These are phyloP conservation scores for Phyto melanocephala DNA, from an alignment of 2,888 invertebrate genomes.

Conservation along the genomic window DNA sequence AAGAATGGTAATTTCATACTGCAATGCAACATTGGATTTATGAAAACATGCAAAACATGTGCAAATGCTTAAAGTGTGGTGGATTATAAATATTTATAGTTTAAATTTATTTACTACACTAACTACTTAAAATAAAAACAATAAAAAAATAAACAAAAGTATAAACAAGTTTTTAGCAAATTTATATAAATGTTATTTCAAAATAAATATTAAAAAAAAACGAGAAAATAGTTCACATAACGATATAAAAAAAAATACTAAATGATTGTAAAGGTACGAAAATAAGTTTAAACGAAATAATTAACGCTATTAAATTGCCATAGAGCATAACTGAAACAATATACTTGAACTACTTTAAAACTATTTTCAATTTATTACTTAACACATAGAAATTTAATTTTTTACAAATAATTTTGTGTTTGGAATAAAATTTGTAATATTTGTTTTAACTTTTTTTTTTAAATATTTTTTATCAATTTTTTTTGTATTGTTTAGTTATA, in stretches of 20 bases:
- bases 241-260: not conserved
- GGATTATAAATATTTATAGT: slow-evolving; percentile 51
- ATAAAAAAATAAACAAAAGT: slow-evolving; percentile 17
- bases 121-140: not conserved
- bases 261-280: slow-evolving; percentile 8
- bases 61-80: slow-evolving; percentile 56
- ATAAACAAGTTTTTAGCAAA: slow-evolving; percentile 40
- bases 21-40: too few species aligned
- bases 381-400: too few species aligned
- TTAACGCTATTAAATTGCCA: not conserved
- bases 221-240: slow-evolving; percentile 21
- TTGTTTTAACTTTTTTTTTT: not conserved
- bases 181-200: slow-evolving; percentile 38
- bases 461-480: not conserved
- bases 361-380: not conserved
- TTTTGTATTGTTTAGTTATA: not conserved
- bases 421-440: not conserved
- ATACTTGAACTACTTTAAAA: not conserved
- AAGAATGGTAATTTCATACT: too few species aligned
- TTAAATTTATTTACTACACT: slow-evolving; percentile 50
- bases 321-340: not conserved
- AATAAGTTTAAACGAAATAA: not conserved
- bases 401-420: not conserved
- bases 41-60: too few species aligned
- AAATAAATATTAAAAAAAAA: too few species aligned